Conservation (phyloP, 2,797 vertebrate genomes). For the Yasuhikotakia modesta region DNA sequence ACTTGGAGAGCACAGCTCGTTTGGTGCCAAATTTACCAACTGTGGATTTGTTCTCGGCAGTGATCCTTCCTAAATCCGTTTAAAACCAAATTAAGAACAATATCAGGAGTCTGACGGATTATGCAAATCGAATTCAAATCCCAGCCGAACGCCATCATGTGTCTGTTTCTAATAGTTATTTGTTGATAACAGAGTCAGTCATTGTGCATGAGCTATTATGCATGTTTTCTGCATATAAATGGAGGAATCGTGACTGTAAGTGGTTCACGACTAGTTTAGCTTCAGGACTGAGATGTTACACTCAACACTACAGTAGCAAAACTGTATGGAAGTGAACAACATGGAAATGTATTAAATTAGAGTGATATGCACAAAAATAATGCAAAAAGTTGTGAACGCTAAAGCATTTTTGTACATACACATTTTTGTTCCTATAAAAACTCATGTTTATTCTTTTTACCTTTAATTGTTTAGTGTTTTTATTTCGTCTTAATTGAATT, state of each 20-base stretch:
- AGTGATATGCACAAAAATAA: neutral
- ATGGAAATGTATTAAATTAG: neutral
- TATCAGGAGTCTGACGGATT: constrained; percentile 40
- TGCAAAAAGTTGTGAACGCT: neutral
- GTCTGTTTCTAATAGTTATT: constrained; percentile 21
- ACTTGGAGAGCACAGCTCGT: neutral
- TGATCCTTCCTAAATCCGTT: constrained; percentile 33
- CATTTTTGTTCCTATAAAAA: no score
- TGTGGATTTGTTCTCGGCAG: constrained; percentile 32
- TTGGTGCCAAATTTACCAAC: constrained; percentile 39
- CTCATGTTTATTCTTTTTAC: no score
- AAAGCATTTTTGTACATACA: no score
- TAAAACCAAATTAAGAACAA: constrained; percentile 48
- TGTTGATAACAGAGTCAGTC: constrained; percentile 4
- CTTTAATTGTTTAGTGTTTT: neutral
- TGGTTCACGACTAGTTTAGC: neutral
- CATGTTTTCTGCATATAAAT: neutral
- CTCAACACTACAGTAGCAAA: neutral
- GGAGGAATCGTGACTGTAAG: no score
- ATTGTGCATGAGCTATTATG: neutral
- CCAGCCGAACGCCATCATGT: constrained; percentile 26
- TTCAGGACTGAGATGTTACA: neutral
- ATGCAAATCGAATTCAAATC: constrained; percentile 45
- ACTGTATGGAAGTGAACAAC: neutral
- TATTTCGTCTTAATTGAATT: neutral